Percentiles rank a stretch among this genome's conserved stretches.
Conservation (phyloP, 2,113 vertebrate genomes). For the Cranoglanis bouderius region DNA sequence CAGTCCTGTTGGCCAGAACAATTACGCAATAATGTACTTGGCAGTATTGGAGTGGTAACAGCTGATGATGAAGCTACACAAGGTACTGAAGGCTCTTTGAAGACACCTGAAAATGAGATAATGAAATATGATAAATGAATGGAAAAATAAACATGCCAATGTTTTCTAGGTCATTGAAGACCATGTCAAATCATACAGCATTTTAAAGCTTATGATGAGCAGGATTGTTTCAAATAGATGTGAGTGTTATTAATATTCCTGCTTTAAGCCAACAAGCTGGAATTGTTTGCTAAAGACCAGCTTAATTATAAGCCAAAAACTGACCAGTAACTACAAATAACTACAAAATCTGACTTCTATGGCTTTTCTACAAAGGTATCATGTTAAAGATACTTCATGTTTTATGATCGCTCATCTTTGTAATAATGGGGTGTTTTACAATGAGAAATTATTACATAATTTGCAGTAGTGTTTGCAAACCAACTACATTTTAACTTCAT, state of each 20-base stretch:
- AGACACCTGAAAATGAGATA: not conserved
- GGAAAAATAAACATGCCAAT: not conserved
- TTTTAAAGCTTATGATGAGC: not conserved
- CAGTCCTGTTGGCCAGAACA: not conserved
- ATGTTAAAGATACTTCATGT: not conserved
- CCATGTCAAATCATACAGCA: not conserved
- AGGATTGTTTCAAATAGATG: not conserved
- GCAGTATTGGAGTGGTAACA: not conserved
- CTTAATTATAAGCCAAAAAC: not conserved
- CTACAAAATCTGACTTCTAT: not conserved
- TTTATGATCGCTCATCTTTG: not conserved
- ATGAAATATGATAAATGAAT: not conserved
- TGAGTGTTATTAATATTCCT: not conserved
- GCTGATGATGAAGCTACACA: not conserved
- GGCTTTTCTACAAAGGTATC: not conserved
- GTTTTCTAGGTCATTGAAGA: not conserved
- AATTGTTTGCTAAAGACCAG: not conserved
- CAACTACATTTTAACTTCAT: not conserved
- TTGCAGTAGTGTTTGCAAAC: not conserved
- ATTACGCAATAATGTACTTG: conserved; percentile 5
- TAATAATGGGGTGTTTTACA: not conserved
- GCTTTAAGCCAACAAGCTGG: not conserved
- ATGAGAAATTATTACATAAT: not conserved
- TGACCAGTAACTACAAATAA: not conserved
- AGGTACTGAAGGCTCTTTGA: not conserved